These are phyloP conservation scores for Macquaria ambigua DNA, from an alignment of 2,113 vertebrate species.

Conservation along the genomic window DNA sequence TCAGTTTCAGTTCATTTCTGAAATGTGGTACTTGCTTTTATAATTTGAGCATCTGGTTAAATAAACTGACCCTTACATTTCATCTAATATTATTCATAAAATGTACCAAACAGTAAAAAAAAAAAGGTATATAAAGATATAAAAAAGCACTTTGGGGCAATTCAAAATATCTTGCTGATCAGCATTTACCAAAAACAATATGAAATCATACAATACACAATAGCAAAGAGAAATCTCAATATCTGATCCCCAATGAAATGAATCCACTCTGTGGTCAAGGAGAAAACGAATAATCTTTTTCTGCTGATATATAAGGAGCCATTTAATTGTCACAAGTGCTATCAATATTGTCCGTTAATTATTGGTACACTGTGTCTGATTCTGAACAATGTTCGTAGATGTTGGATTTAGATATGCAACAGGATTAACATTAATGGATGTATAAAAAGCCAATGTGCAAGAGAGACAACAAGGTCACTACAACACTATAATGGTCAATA, in stretches of 20 bases:
- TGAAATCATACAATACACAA: background rate
- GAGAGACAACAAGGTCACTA: background rate
- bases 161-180: background rate
- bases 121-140: background rate
- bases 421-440: background rate
- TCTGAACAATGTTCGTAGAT: background rate
- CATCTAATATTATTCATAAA: background rate
- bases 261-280: background rate
- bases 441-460: constrained; percentile 20
- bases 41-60: background rate
- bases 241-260: background rate
- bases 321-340: constrained; percentile 12
- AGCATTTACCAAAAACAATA: constrained; percentile 1
- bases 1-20: too few species aligned
- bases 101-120: background rate
- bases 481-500: background rate
- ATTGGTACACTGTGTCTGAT: constrained; percentile 3
- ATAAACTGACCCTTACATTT: background rate
- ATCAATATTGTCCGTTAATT: background rate
- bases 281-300: background rate
- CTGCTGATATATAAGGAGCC: background rate
- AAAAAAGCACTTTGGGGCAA: background rate
- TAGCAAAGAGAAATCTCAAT: background rate
- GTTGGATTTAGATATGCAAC: background rate
- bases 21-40: background rate